Conservation (phyloP, 2,888 invertebrate species). For the Pecten maximus region DNA sequence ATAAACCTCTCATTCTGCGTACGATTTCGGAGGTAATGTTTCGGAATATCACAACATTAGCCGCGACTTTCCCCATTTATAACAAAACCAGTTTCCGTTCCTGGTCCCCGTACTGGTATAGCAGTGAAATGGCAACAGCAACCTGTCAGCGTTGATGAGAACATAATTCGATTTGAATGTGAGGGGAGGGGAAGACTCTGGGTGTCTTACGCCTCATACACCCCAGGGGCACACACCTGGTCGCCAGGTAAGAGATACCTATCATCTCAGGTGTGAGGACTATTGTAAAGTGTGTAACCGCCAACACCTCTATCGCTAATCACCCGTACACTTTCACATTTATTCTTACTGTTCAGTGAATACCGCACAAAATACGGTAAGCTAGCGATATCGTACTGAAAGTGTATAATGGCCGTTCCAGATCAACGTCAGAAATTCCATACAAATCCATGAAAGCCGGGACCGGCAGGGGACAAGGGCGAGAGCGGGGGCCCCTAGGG, state of each 20-base stretch:
- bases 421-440: slow-evolving; percentile 15
- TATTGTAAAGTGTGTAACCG: neutral
- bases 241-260: neutral
- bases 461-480: slow-evolving; percentile 27
- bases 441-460: slow-evolving; percentile 33
- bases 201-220: neutral
- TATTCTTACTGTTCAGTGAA: neutral
- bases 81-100: slow-evolving; percentile 2
- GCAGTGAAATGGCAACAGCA: neutral
- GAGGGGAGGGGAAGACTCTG: slow-evolving; percentile 17
- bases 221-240: slow-evolving; percentile 35
- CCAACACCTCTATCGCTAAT: neutral
- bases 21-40: neutral
- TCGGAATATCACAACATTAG: slow-evolving; percentile 4
- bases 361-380: slow-evolving; percentile 26
- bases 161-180: slow-evolving; percentile 33
- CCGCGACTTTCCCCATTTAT: neutral
- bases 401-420: neutral
- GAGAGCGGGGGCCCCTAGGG: slow-evolving; percentile 4
- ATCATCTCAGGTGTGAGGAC: neutral
- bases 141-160: slow-evolving; percentile 1
- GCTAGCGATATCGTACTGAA: neutral
- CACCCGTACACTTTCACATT: slow-evolving; percentile 13
- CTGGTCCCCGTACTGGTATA: neutral
- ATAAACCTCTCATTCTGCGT: neutral